Conservation (phyloP, 2,113 vertebrate species). For the Ictalurus punctatus region DNA sequence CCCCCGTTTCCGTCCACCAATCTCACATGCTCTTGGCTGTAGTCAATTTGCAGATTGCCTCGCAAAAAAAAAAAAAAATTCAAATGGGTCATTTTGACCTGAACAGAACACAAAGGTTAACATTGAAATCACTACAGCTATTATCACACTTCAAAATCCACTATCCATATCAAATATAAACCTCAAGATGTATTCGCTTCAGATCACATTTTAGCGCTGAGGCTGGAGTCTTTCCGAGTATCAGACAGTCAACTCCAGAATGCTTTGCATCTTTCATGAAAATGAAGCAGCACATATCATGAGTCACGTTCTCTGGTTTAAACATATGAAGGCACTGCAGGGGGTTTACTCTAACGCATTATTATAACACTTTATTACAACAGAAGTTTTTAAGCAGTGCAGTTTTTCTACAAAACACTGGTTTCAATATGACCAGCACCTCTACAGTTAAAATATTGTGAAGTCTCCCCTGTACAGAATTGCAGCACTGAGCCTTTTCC, state of each 20-base stretch:
- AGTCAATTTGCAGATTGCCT: background rate
- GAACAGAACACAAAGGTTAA: background rate
- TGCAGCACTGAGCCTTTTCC: background rate
- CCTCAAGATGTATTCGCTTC: background rate
- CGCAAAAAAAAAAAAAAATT: background rate
- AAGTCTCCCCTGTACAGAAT: background rate
- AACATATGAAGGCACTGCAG: background rate
- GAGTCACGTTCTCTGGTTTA: background rate
- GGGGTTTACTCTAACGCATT: background rate
- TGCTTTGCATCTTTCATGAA: constrained; percentile 14
- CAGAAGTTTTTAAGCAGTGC: background rate
- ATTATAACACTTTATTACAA: background rate
- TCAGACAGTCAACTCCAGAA: constrained; percentile 15
- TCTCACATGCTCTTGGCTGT: background rate
- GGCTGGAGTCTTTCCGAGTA: background rate
- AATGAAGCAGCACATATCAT: constrained; percentile 19
- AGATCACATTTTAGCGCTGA: background rate
- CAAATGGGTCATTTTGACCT: background rate
- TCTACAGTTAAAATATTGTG: background rate
- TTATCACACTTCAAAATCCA: background rate
- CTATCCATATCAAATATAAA: background rate
- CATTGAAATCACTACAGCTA: background rate
- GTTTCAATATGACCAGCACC: background rate
- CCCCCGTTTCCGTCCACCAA: background rate
- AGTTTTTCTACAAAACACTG: background rate